Percentiles rank a stretch among this genome's conserved stretches.
Conservation (phyloP, 2,113 vertebrate genomes). For the Microcebus murinus region DNA sequence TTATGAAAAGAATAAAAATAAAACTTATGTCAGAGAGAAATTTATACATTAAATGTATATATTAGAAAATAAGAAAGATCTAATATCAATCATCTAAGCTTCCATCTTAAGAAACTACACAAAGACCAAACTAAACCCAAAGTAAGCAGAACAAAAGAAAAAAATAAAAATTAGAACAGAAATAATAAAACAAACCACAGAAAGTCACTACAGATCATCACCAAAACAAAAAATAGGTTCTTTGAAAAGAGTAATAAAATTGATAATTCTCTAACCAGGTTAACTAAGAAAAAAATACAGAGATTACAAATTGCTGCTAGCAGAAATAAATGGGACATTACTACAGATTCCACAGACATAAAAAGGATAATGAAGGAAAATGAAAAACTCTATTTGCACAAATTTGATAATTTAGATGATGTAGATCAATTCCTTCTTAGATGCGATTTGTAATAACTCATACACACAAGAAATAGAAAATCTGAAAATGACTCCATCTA, state of each 20-base stretch:
- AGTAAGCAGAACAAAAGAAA: not conserved
- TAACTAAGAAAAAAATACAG: not conserved
- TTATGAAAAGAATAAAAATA: not conserved
- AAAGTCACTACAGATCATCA: not conserved
- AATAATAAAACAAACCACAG: not conserved
- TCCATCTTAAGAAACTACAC: not conserved
- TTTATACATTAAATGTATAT: not conserved
- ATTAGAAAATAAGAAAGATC: not conserved
- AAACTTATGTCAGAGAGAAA: not conserved
- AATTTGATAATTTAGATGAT: not conserved
- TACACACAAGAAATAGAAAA: not conserved
- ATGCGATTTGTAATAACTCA: not conserved
- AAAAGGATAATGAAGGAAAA: not conserved
- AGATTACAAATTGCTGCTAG: not conserved
- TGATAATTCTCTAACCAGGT: not conserved
- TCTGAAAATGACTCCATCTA: not conserved
- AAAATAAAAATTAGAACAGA: not conserved
- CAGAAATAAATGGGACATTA: not conserved
- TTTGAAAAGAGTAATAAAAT: not conserved
- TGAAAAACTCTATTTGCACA: not conserved
- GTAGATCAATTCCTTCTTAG: not conserved
- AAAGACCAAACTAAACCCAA: not conserved
- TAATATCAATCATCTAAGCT: not conserved
- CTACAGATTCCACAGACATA: not conserved
- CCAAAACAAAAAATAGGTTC: not conserved